These are phyloP conservation scores for Falco naumanni DNA, from an alignment of 2,797 vertebrate genomes.

Conservation along the genomic window DNA sequence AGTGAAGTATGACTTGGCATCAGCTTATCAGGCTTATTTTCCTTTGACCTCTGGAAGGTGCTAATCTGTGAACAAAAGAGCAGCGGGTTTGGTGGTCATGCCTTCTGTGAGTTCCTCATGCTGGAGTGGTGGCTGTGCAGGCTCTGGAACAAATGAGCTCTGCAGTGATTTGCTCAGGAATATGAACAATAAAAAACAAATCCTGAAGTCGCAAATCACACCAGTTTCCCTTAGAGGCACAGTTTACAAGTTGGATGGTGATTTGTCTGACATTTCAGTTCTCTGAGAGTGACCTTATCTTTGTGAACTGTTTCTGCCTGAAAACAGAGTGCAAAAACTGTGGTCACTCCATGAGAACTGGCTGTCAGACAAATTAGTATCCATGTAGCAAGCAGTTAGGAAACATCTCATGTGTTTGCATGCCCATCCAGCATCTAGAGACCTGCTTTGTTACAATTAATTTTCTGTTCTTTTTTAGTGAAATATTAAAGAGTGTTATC, in stretches of 20 bases:
- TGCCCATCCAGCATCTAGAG: neutral
- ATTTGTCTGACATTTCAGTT: neutral
- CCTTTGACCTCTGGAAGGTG: neutral
- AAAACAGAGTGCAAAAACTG: neutral
- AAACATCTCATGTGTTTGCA: neutral
- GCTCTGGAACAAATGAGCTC: neutral
- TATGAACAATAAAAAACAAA: neutral
- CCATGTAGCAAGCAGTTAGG: neutral
- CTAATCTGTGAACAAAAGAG: neutral
- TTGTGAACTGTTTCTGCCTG: neutral
- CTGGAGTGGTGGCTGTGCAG: neutral
- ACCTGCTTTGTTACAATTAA: neutral
- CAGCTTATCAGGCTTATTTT: neutral
- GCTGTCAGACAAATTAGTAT: neutral
- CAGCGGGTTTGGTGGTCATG: accelerated
- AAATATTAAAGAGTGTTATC: neutral
- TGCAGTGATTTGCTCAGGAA: neutral
- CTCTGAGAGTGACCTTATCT: neutral
- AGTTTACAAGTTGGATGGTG: neutral
- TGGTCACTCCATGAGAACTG: neutral
- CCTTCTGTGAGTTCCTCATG: neutral
- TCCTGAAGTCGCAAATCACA: neutral
- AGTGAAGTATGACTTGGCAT: neutral
- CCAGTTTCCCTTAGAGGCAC: neutral
- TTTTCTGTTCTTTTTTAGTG: neutral